phyloP scores from a whole-genome alignment of 2,113 vertebrate species.

The Cynopterus brachyotis region DNA sequence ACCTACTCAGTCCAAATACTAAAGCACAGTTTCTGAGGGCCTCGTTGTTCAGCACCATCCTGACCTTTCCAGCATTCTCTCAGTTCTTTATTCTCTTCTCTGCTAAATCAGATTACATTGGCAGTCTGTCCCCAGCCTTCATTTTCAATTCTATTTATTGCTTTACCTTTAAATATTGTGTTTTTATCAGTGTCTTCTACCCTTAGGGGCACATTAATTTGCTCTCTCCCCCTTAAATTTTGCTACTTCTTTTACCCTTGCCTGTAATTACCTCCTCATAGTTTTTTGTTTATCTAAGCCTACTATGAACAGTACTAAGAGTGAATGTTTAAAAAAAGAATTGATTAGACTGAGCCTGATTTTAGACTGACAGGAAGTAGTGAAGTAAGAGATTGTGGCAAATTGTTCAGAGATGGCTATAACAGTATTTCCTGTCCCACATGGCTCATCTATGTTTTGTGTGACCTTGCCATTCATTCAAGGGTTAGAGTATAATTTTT shows the following conservation, averaged over 20 bases:
- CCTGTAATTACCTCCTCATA: neutral
- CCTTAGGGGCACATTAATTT: neutral
- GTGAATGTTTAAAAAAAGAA: neutral
- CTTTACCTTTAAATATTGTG: neutral
- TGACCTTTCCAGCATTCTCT: neutral
- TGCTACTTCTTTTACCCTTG: neutral
- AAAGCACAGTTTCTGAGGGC: neutral
- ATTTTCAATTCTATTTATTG: neutral
- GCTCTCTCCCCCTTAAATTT: neutral
- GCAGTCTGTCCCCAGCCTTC: neutral
- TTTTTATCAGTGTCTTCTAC: neutral
- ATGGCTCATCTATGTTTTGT: neutral
- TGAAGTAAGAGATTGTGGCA: neutral
- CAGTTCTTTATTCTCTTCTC: neutral
- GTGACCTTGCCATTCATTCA: neutral
- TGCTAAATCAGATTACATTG: neutral
- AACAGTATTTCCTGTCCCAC: neutral
- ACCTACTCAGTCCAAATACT: neutral
- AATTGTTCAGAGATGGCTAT: neutral
- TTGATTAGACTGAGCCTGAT: neutral
- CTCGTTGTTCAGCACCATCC: neutral
- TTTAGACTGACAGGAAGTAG: neutral
- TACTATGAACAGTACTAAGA: neutral
- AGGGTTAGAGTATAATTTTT: neutral
- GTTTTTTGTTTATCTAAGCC: neutral